Conservation (phyloP, 1,140 invertebrate species). For the Stratiolaelaps scimitus region DNA sequence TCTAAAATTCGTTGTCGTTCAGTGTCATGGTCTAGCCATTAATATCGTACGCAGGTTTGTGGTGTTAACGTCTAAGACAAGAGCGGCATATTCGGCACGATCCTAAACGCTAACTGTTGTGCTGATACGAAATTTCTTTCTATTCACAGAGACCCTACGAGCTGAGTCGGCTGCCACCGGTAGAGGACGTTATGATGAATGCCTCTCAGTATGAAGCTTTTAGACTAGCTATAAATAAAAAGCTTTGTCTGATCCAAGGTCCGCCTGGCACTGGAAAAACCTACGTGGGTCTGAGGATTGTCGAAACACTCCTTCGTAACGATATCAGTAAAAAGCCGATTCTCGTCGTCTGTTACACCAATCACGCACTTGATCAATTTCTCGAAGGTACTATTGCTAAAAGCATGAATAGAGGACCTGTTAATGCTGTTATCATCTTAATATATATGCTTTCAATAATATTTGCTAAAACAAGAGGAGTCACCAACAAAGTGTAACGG, state of each 20-base stretch:
- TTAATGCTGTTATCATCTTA: too few relatives aligned
- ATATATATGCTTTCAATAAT: too few relatives aligned
- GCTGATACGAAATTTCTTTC: not conserved
- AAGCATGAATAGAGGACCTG: too few relatives aligned
- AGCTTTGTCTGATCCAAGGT: constrained; percentile 57
- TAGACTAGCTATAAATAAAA: constrained; percentile 42
- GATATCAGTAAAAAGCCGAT: constrained; percentile 45
- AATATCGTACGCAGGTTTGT: too few relatives aligned
- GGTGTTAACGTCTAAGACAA: too few relatives aligned
- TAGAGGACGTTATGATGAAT: constrained; percentile 39
- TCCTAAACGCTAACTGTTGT: not conserved
- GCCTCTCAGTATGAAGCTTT: constrained; percentile 44
- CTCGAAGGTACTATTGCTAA: constrained; percentile 51
- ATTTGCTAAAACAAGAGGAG: too few relatives aligned
- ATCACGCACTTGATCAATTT: too few relatives aligned
- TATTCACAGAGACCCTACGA: not conserved
- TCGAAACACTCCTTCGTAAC: constrained; percentile 40
- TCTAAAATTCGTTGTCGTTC: too few relatives aligned
- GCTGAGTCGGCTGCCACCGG: constrained; percentile 36
- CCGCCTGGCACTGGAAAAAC: constrained; percentile 68
- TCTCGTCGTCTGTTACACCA: constrained; percentile 67
- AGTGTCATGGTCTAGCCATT: too few relatives aligned
- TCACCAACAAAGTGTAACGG: too few relatives aligned
- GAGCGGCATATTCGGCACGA: too few relatives aligned
- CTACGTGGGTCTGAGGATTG: constrained; percentile 48